Percentiles rank a stretch among this genome's conserved stretches.
These are phyloP conservation scores for Colinus virginianus DNA, from an alignment of 2,113 vertebrate genomes.

Conservation along the genomic window DNA sequence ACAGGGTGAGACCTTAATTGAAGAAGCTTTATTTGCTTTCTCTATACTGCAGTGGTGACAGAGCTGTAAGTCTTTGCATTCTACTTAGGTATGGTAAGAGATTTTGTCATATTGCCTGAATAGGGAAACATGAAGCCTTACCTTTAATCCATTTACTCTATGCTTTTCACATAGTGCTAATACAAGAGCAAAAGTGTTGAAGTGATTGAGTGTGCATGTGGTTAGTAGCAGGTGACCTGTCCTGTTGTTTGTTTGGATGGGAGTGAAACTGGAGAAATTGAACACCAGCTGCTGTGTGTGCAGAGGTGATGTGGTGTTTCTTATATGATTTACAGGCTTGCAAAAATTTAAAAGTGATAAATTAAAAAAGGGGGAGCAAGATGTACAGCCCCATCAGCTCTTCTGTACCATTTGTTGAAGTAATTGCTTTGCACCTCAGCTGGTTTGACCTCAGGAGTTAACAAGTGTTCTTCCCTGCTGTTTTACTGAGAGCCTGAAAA, in stretches of 20 bases:
- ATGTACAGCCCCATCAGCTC: not conserved
- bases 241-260: not conserved
- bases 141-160: not conserved
- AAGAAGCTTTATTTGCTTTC: not conserved
- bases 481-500: not conserved
- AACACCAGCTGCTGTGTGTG: no score
- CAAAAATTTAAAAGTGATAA: not conserved
- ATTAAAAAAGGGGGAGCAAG: not conserved
- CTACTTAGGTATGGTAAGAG: not conserved
- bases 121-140: not conserved
- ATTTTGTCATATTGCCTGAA: not conserved
- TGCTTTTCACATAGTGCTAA: not conserved
- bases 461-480: not conserved
- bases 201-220: not conserved
- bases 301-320: not conserved
- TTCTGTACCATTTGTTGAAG: not conserved
- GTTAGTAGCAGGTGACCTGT: not conserved
- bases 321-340: not conserved
- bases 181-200: not conserved
- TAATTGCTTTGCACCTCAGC: not conserved
- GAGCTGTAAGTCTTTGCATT: not conserved
- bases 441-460: not conserved
- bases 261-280: not conserved
- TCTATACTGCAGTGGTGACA: accelerated
- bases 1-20: not conserved